phyloP scores from a whole-genome alignment of 2,888 invertebrate genomes.

The Phaonia tiefii region DNA sequence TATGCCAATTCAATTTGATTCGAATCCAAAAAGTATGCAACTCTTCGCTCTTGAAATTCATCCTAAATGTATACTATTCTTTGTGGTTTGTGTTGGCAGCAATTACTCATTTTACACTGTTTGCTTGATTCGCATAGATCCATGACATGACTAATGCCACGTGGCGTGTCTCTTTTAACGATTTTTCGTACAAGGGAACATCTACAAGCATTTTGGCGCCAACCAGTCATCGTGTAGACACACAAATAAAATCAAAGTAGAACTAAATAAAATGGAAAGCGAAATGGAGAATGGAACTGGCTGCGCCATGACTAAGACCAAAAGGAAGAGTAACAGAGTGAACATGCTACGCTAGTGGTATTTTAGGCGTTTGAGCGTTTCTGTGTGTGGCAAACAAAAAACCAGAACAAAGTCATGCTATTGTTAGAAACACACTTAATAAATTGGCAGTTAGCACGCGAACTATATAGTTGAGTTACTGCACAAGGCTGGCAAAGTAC shows the following conservation, averaged over 20 bases:
- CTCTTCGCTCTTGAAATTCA: too few relatives aligned
- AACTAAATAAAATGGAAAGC: conserved; percentile 41
- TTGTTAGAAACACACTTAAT: conserved; percentile 34
- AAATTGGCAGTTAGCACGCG: conserved; percentile 60
- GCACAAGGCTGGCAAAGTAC: conserved; percentile 15
- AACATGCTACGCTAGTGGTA: background rate
- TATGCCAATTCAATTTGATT: too few relatives aligned
- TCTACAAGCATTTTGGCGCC: conserved; percentile 60
- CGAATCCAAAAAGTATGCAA: too few relatives aligned
- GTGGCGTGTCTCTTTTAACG: conserved; percentile 50
- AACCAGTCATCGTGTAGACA: conserved; percentile 55
- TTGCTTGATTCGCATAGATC: too few relatives aligned
- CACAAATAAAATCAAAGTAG: conserved; percentile 58
- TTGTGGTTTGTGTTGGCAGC: too few relatives aligned
- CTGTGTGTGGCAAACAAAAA: conserved; percentile 4
- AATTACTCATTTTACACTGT: too few relatives aligned
- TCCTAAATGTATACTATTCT: too few relatives aligned
- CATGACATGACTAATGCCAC: conserved; percentile 58
- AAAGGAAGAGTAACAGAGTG: background rate
- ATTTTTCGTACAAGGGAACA: conserved; percentile 31
- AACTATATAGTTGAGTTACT: conserved; percentile 27
- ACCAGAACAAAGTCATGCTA: conserved; percentile 22
- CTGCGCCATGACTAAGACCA: background rate
- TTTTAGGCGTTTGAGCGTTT: conserved; percentile 4
- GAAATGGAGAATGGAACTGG: background rate